Conservation (phyloP, 2,113 vertebrate genomes). For the Dromaius novaehollandiae region DNA sequence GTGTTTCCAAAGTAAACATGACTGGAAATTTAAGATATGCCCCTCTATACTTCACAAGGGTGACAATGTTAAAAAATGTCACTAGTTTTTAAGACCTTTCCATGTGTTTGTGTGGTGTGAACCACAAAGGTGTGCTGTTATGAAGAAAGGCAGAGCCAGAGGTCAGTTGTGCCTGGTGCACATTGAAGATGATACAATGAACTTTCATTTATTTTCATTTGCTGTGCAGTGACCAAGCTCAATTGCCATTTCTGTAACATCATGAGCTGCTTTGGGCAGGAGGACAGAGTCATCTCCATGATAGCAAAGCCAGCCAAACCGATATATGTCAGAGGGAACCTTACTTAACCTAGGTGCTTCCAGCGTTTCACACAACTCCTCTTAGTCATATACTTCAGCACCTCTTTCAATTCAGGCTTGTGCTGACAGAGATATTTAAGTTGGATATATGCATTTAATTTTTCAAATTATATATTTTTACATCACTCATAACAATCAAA, state of each 20-base stretch:
- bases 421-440: neutral
- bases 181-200: neutral
- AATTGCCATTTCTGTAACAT: neutral
- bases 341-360: accelerated
- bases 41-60: neutral
- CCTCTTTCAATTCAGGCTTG: neutral
- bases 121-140: neutral
- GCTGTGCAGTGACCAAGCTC: neutral
- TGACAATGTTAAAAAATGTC: neutral
- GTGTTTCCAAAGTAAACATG: neutral
- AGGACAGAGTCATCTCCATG: neutral
- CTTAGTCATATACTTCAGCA: accelerated
- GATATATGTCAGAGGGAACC: neutral
- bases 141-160: neutral
- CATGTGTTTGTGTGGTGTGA: too few species aligned
- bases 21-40: neutral
- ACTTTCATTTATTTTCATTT: neutral
- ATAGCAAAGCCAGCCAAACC: accelerated
- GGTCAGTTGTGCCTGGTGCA: neutral
- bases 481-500: neutral
- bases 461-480: neutral
- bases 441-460: neutral
- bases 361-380: neutral
- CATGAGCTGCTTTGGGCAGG: neutral
- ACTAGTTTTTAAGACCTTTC: neutral